A percentile compares a stretch with the other conserved stretches of the same genome.
Evolutionary conservation across 2,797 vertebrate genomes (phyloP).

Genomic region (Antrozous pallidus): DNA sequence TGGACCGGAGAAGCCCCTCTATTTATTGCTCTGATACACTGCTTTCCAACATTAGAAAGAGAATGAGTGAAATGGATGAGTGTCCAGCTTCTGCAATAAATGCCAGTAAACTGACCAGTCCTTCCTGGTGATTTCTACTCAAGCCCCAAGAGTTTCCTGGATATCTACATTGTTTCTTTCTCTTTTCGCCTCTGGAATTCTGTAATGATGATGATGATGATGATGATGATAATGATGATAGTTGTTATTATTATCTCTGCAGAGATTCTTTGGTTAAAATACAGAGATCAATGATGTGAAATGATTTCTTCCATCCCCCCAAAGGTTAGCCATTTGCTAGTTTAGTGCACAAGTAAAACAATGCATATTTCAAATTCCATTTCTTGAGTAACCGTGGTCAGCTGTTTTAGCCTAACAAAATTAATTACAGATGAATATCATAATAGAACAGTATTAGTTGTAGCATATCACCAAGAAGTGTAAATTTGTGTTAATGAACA

Average conservation of each 20-base stretch:
- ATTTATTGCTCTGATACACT: not conserved
- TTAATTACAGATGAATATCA: slow-evolving; percentile 55
- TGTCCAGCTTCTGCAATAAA: not conserved
- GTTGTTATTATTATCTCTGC: not conserved
- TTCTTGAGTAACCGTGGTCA: not conserved
- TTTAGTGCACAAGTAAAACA: slow-evolving; percentile 24
- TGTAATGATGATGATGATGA: not conserved
- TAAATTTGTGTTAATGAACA: slow-evolving; percentile 46
- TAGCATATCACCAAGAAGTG: slow-evolving; percentile 23
- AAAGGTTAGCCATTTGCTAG: not conserved
- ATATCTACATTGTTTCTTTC: not conserved
- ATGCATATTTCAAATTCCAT: slow-evolving; percentile 39
- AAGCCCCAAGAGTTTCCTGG: not conserved
- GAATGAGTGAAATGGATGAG: not conserved
- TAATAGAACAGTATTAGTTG: slow-evolving; percentile 42
- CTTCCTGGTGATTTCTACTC: not conserved
- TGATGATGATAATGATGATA: not conserved
- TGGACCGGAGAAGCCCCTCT: not conserved
- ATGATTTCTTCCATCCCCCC: not conserved
- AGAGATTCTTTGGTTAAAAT: slow-evolving; percentile 43
- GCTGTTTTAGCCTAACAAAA: slow-evolving; percentile 29
- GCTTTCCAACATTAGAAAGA: not conserved
- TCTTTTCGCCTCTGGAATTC: not conserved
- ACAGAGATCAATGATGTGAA: not conserved
- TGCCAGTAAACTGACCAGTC: not conserved